Evolutionary conservation across 2,888 invertebrate species (phyloP).

Genomic region (Hydropsyche betteni): DNA sequence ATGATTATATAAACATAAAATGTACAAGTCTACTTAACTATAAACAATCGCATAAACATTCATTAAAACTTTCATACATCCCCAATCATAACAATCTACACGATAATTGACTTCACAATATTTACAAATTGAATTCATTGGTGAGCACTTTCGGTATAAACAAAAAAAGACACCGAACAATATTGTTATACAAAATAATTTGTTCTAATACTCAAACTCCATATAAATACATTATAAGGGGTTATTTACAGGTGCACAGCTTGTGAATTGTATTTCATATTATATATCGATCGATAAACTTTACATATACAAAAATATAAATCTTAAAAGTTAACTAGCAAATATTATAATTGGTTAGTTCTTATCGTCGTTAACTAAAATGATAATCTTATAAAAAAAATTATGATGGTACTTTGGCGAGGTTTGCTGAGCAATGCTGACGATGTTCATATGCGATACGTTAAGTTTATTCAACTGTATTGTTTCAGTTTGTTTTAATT

Average conservation of each 20-base stretch:
- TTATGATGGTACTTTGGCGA: conserved; percentile 49
- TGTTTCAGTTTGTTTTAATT: too few species aligned
- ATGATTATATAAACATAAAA: conserved; percentile 8
- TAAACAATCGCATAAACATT: conserved; percentile 6
- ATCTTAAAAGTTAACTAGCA: conserved; percentile 19
- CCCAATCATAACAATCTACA: neutral
- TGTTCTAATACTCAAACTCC: neutral
- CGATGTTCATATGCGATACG: conserved; percentile 41
- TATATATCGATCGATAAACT: neutral
- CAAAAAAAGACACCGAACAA: neutral
- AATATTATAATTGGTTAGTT: conserved; percentile 27
- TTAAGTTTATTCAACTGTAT: conserved; percentile 1
- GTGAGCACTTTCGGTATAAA: conserved; percentile 18
- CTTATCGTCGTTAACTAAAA: conserved; percentile 17
- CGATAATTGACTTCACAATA: conserved; percentile 24
- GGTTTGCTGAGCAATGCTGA: conserved; percentile 45
- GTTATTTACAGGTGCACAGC: conserved; percentile 26
- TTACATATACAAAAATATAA: conserved; percentile 25
- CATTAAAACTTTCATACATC: neutral
- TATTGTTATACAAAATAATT: conserved; percentile 3
- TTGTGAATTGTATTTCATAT: neutral
- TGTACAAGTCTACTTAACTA: neutral
- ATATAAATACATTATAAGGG: conserved; percentile 23
- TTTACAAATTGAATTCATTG: conserved; percentile 28
- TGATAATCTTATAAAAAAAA: conserved; percentile 35